These are phyloP conservation scores for Tenrec ecaudatus DNA, from an alignment of 2,113 vertebrate species.

Conservation along the genomic window DNA sequence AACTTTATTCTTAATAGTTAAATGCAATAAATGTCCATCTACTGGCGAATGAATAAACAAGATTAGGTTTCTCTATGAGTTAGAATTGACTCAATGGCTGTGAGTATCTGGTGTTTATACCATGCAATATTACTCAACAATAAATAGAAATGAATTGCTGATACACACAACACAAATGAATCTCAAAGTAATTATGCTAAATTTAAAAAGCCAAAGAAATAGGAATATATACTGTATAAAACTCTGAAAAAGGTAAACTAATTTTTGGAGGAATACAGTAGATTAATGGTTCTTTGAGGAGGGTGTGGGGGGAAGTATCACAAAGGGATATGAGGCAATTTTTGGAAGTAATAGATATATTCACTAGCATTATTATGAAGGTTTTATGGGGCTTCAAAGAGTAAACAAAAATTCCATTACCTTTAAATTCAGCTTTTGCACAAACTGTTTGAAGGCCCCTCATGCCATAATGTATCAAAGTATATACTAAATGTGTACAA, in stretches of 20 bases:
- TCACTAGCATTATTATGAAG: neutral
- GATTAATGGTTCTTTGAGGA: neutral
- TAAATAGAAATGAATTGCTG: neutral
- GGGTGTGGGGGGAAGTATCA: neutral
- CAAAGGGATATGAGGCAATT: neutral
- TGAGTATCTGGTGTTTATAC: too few relatives aligned
- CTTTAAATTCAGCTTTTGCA: too few relatives aligned
- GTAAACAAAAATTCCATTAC: too few relatives aligned
- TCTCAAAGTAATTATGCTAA: constrained; percentile 15
- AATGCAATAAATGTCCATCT: constrained; percentile 38
- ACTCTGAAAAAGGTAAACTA: constrained; percentile 7
- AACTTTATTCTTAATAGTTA: constrained; percentile 43
- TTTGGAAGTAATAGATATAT: neutral
- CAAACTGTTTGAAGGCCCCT: too few relatives aligned
- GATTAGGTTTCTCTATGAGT: neutral
- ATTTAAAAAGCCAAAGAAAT: constrained; percentile 38
- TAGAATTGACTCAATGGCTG: too few relatives aligned
- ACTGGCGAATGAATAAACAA: constrained; percentile 25
- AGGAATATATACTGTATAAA: neutral
- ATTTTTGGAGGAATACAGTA: neutral
- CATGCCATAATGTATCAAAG: neutral
- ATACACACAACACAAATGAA: neutral
- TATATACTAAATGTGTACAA: neutral
- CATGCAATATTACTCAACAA: neutral
- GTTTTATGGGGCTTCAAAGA: neutral